These are phyloP conservation scores for Hemicentrotus pulcherrimus DNA, from an alignment of 35 echinoderm and acorn worm species.

Conservation along the genomic window DNA sequence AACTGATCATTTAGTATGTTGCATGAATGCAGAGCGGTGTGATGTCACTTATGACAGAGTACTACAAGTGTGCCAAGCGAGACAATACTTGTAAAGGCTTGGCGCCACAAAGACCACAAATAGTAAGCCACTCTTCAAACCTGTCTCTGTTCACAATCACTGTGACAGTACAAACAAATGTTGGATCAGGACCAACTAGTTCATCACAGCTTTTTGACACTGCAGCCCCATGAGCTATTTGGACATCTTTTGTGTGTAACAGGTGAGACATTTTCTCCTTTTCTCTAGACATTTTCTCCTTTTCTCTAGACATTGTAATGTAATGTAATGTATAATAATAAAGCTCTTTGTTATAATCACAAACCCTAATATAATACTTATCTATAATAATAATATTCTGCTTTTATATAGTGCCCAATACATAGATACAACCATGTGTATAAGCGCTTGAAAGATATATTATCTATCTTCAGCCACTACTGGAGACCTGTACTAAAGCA, in stretches of 20 bases:
- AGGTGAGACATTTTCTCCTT: neutral
- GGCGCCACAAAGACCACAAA: neutral
- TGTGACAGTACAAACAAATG: neutral
- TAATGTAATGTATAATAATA: too few species aligned
- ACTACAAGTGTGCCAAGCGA: neutral
- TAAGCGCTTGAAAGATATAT: too few species aligned
- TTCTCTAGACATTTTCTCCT: too few species aligned
- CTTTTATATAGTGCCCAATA: too few species aligned
- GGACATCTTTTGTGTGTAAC: neutral
- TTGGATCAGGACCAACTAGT: neutral
- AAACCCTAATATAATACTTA: too few species aligned
- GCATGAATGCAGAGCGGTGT: neutral
- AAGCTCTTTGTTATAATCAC: too few species aligned
- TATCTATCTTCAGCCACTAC: too few species aligned
- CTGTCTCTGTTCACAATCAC: neutral
- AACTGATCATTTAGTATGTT: too few species aligned
- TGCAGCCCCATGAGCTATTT: neutral
- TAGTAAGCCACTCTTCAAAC: neutral
- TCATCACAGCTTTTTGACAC: neutral
- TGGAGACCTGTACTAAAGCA: too few species aligned
- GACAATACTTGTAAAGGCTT: neutral
- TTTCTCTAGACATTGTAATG: too few species aligned
- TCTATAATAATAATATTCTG: too few species aligned
- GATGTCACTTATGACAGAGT: neutral
- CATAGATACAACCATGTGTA: too few species aligned